Conservation (phyloP, 1,140 invertebrate species). For the Drosophila novamexicana region DNA sequence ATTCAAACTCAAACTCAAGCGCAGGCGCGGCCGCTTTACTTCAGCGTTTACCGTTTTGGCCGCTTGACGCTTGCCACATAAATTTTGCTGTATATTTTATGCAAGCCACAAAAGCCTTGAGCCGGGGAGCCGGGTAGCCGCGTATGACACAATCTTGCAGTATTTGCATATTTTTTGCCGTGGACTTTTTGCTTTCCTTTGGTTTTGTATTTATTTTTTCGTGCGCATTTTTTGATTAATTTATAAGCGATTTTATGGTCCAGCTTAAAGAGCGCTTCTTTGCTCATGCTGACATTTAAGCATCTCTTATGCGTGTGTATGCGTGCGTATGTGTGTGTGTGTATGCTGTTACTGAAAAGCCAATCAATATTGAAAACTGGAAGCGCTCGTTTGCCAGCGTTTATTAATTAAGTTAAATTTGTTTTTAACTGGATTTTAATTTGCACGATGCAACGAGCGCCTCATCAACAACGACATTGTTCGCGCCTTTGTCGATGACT, state of each 20-base stretch:
- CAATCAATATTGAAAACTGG: slow-evolving; percentile 26
- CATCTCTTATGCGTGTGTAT: background rate
- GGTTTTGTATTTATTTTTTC: slow-evolving; percentile 49
- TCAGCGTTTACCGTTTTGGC: slow-evolving; percentile 60
- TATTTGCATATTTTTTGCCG: slow-evolving; percentile 46
- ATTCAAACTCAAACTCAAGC: slow-evolving; percentile 11
- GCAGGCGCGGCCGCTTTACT: slow-evolving; percentile 68
- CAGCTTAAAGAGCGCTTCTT: slow-evolving; percentile 12
- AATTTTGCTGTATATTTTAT: slow-evolving; percentile 55
- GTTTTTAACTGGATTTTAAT: slow-evolving; percentile 50
- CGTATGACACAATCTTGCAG: slow-evolving; percentile 23
- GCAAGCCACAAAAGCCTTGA: slow-evolving; percentile 48
- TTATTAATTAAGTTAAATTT: slow-evolving; percentile 31
- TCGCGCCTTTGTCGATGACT: slow-evolving; percentile 69
- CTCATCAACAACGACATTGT: slow-evolving; percentile 47
- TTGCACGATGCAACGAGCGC: slow-evolving; percentile 31
- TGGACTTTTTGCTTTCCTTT: slow-evolving; percentile 16
- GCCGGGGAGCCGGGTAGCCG: slow-evolving; percentile 8
- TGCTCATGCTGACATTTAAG: slow-evolving; percentile 47
- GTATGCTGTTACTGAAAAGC: background rate
- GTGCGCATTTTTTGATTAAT: slow-evolving; percentile 56
- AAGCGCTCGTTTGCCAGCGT: background rate
- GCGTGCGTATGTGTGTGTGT: background rate
- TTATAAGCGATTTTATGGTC: slow-evolving; percentile 41
- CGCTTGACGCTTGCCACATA: slow-evolving; percentile 68